phyloP scores from a whole-genome alignment of 53 echinoderm and acorn worm species.

The Crossaster papposus region DNA sequence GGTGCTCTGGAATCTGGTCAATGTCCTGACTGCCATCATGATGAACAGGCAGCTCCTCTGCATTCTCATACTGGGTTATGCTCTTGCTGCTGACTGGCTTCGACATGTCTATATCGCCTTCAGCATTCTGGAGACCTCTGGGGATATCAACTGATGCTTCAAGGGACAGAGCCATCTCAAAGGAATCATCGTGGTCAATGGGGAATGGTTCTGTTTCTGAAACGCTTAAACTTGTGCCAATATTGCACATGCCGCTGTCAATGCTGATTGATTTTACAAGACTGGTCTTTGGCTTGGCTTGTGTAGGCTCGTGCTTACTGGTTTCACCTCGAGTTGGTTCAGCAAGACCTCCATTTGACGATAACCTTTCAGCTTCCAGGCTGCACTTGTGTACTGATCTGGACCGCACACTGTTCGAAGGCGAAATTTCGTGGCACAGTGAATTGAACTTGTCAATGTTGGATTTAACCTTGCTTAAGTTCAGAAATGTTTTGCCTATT shows the following conservation, averaged over 20 bases:
- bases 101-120: slow-evolving; percentile 12
- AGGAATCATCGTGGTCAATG: slow-evolving; percentile 57
- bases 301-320: background rate
- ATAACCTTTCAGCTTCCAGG: background rate
- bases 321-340: background rate
- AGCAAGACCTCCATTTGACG: background rate
- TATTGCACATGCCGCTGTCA: slow-evolving; percentile 58
- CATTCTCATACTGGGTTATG: background rate
- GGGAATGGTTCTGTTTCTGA: background rate
- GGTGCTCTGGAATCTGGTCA: slow-evolving; percentile 21
- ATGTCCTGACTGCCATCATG: slow-evolving; percentile 32
- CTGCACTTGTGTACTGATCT: background rate
- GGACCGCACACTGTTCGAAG: background rate
- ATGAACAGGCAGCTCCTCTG: slow-evolving; percentile 50
- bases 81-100: background rate
- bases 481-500: background rate
- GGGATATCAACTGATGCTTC: background rate
- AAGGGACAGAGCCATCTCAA: slow-evolving; percentile 56
- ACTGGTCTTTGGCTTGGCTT: slow-evolving; percentile 14
- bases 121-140: slow-evolving; percentile 8
- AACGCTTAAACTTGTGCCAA: background rate
- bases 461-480: slow-evolving; percentile 69
- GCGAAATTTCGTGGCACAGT: slow-evolving; percentile 51
- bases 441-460: slow-evolving; percentile 80
- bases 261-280: slow-evolving; percentile 66